Base-by-base conservation (phyloP, 2,888 invertebrate genomes). In the Troides oblongomaculatus region DNA sequence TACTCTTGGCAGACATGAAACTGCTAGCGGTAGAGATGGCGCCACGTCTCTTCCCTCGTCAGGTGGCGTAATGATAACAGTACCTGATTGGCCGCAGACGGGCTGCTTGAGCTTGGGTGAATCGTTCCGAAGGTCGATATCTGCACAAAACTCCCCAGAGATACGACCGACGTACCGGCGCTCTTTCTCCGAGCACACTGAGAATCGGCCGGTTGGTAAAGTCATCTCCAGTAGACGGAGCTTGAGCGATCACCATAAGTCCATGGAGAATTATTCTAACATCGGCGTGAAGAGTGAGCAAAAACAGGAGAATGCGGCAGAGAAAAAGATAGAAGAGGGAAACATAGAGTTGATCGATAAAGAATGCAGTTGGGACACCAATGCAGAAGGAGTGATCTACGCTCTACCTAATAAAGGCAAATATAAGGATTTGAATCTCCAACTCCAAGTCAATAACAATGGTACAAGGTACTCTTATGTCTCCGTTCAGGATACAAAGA, bases 51-150 rank as follows among this genome's bases (percentile, higher is more conserved):
- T 92, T 0, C 92, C 92, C 2, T 82, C 90, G 0, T 93, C 94
- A 64, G 94, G 94, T 39, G 93, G 93, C 7, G 94, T 94, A 17
- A 93, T 94, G 86, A 94, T 94, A 74, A 94, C 94, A 1, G 94
- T 94, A 1, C 94, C 94, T n/a, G 94, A 94, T 76, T 94, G 94
- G 94, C 93, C 93, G 0, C 89, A 88, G 71, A 87, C 86, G 30
- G 83, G 83, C 12, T 84, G 82, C 71, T 84, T 84, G 0, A 85
- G 84, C 10, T 70, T 86, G 46, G 87, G 86, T 25, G 78, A 85
- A 0, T 82, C 90, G 0, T 87, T 89, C 72, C 77, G 87, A 66
- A 81, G 87, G 69, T 92, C 90, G 0, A 88, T 90, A 58, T 90
- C 89, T 75, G 92, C 90, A 4, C 90, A 89, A 73, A 93, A 92